These are phyloP conservation scores for Rhea pennata DNA, from an alignment of 2,113 vertebrate species.

Conservation along the genomic window DNA sequence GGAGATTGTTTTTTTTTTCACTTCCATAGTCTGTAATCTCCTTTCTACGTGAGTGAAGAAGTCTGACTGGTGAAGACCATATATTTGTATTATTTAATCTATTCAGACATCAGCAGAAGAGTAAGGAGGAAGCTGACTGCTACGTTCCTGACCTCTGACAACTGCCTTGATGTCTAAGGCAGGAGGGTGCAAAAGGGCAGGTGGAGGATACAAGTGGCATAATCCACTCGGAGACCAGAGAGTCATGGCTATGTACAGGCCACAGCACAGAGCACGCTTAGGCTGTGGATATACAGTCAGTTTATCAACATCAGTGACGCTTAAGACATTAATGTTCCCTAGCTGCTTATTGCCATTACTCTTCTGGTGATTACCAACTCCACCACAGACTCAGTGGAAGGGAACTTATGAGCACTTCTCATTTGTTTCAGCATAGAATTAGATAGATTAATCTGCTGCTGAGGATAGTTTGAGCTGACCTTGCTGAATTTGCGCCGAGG, in stretches of 20 bases:
- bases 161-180: not conserved
- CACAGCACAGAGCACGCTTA: not conserved
- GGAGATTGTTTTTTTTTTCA: not conserved
- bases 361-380: not conserved
- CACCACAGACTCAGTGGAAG: not conserved
- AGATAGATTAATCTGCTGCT: not conserved
- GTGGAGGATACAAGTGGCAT: not conserved
- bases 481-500: not conserved
- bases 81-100: not conserved
- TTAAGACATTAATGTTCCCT: not conserved
- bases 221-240: not conserved
- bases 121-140: not conserved
- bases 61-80: not conserved
- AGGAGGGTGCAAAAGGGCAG: not conserved
- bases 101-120: not conserved
- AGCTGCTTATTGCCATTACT: not conserved
- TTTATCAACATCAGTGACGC: not conserved
- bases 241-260: not conserved
- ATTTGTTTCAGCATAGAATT: not conserved
- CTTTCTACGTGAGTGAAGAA: not conserved
- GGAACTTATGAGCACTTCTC: not conserved
- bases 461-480: not conserved
- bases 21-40: not conserved
- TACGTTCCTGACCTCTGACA: not conserved
- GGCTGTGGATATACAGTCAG: not conserved